Evolutionary conservation across 2,113 vertebrate species (phyloP), one percentile per base, ranked within the genome.

Genomic region (Onychorhynchus coronatus): DNA sequence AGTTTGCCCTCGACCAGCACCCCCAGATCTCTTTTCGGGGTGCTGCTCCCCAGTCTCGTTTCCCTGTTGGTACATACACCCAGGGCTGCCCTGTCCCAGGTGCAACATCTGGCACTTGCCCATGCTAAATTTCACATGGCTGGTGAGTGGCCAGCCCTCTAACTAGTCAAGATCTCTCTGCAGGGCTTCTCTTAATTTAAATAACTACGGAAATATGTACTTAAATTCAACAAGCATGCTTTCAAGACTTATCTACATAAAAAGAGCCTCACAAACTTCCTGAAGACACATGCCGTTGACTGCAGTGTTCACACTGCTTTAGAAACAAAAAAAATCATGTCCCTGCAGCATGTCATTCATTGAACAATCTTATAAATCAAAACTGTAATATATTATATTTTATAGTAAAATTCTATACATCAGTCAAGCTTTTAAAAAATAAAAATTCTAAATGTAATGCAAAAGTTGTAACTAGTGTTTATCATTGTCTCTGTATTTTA

Each of bases 1-100:
- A 58, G 1, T 25, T 10, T 33, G 9, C 42, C 2, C 0, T 0
- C 0, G 0, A 23, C 8, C 25, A 58, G 8, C 11, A 58, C 1
- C 1, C 20, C 7, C 58, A 30, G 11, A 6, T 9, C 24, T 16
- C 41, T 7, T 25, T 49, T 31, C n/a, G 42, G 41, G n/a, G 18
- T 27, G 8, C 12, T 63, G 28, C 39, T 42, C 39, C 31, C 30
- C 62, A 44, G 72, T 9, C 13, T 12, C 49, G 17, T 14, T 42
- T 21, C 58, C 20, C 3, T 8, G 24, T 12, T 59, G 33, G 19
- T 7, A 4, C 3, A 30, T 33, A 88, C 31, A 35, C 5, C 20
- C 30, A 49, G 10, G 41, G 83, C 71, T 67, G 24, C 35, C 71
- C 42, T 62, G 41, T 2, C 42, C 30, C 61, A 63, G 37, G 61